These are phyloP conservation scores for Leucosticte australis DNA, from an alignment of 2,113 vertebrate species.

Conservation along the genomic window DNA sequence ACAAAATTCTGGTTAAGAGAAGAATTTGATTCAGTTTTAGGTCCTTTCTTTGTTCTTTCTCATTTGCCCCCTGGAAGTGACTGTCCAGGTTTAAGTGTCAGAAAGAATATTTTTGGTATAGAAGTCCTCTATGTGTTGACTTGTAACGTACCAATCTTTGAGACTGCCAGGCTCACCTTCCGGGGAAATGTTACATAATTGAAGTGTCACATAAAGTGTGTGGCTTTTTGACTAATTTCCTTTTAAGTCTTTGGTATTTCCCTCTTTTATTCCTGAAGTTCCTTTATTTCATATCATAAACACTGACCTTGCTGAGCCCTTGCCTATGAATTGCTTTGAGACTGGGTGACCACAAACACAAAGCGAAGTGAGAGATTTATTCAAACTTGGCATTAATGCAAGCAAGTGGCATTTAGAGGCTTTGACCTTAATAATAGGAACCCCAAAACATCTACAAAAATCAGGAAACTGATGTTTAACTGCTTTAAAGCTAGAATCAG, in stretches of 20 bases:
- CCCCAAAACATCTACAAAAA: background rate
- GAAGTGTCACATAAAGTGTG: background rate
- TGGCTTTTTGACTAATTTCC: background rate
- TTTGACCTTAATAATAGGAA: background rate
- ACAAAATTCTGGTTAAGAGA: background rate
- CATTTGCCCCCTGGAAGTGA: background rate
- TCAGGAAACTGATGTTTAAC: background rate
- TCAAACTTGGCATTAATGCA: background rate
- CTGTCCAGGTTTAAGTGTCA: background rate
- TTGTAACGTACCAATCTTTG: background rate
- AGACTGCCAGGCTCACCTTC: background rate
- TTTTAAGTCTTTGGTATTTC: constrained; percentile 2
- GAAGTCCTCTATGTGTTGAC: background rate
- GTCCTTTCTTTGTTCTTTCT: background rate
- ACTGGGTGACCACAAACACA: background rate
- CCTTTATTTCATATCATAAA: constrained; percentile 1
- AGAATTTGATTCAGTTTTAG: rapidly evolving
- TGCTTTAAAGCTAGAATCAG: background rate
- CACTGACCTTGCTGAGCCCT: background rate
- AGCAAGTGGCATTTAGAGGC: background rate
- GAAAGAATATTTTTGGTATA: background rate
- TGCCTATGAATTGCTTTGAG: background rate
- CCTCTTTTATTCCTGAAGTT: constrained; percentile 14
- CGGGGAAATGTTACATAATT: background rate
- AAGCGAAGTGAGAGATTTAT: background rate